phyloP scores from a whole-genome alignment of 2,888 invertebrate species.

The Aphrophora alni region DNA sequence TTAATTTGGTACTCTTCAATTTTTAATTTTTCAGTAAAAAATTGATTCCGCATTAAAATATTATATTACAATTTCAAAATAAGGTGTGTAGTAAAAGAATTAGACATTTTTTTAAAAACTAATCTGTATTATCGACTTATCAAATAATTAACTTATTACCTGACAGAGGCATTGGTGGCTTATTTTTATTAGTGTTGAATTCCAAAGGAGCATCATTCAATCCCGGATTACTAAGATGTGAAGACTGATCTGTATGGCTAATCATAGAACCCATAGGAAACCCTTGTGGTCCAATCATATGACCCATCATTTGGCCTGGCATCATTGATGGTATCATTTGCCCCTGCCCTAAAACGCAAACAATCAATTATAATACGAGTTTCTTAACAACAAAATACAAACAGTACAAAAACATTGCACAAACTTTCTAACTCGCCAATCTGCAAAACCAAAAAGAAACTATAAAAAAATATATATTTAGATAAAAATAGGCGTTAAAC shows the following conservation, averaged over 20 bases:
- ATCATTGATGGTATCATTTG: conserved; percentile 47
- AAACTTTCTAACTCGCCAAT: too few species aligned
- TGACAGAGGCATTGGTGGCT: conserved; percentile 62
- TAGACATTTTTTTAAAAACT: too few species aligned
- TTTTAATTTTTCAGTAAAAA: too few species aligned
- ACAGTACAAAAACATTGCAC: neutral
- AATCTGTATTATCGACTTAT: too few species aligned
- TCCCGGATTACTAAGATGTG: conserved; percentile 54
- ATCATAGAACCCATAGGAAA: conserved; percentile 36
- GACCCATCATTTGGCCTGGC: conserved; percentile 52
- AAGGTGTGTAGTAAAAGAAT: too few species aligned
- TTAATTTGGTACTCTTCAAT: too few species aligned
- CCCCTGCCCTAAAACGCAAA: conserved; percentile 42
- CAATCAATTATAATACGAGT: neutral
- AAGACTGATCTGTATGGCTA: neutral
- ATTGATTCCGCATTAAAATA: too few species aligned
- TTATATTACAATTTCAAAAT: too few species aligned
- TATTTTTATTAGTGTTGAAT: conserved; percentile 67
- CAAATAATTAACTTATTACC: too few species aligned
- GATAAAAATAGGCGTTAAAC: too few species aligned
- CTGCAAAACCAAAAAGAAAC: neutral
- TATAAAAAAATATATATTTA: too few species aligned
- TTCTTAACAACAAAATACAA: neutral
- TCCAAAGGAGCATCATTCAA: conserved; percentile 68
- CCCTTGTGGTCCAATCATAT: conserved; percentile 39